These are phyloP conservation scores for Varanus komodoensis DNA, from an alignment of 2,113 vertebrate genomes.

Conservation along the genomic window DNA sequence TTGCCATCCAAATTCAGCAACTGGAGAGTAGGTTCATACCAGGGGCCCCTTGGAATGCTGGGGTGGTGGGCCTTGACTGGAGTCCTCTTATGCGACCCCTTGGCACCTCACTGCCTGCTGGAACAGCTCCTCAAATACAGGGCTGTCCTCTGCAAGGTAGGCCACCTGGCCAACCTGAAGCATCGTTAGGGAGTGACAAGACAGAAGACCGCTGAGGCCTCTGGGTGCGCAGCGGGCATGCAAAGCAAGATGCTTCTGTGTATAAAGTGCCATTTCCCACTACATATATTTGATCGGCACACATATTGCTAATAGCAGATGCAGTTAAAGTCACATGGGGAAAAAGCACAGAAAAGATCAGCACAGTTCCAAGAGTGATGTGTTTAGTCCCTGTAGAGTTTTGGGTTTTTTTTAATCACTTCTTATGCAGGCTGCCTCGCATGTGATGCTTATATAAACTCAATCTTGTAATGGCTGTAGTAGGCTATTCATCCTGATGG, in stretches of 20 bases:
- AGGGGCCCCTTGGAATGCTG: no score
- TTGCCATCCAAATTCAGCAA: no score
- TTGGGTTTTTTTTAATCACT: not conserved
- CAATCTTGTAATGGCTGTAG: not conserved
- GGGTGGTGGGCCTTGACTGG: no score
- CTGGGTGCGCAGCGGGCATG: not conserved
- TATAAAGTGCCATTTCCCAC: not conserved
- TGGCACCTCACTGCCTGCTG: no score
- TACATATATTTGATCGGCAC: no score
- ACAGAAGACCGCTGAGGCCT: not conserved
- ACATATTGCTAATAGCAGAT: not conserved
- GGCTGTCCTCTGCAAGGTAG: no score
- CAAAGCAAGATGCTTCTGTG: not conserved
- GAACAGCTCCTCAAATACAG: no score
- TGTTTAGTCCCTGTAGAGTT: not conserved
- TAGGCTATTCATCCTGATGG: not conserved
- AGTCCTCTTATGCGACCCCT: no score
- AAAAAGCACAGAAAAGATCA: not conserved
- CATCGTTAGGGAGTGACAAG: not conserved
- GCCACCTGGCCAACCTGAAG: not conserved
- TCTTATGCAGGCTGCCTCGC: not conserved
- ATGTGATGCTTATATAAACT: conserved; percentile 6
- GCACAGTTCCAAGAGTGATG: not conserved
- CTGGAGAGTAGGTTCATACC: no score
- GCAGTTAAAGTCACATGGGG: not conserved